phyloP scores from a whole-genome alignment of 2,797 vertebrate species.

The Microcaecilia unicolor region DNA sequence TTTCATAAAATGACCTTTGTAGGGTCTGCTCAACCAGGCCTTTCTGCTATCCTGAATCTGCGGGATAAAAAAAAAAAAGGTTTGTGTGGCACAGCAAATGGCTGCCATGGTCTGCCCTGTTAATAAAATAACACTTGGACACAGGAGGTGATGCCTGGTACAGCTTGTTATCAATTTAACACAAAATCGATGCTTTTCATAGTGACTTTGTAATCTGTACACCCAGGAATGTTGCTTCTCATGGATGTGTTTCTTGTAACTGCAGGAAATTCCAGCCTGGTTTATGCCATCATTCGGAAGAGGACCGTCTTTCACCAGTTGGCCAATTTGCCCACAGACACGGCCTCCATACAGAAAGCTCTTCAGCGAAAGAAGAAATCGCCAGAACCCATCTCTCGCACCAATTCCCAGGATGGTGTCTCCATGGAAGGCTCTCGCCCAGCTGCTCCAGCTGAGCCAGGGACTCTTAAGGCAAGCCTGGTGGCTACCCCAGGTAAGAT shows the following conservation, averaged over 20 bases:
- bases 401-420: slow-evolving; percentile 80
- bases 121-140: not conserved
- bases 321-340: slow-evolving; percentile 84
- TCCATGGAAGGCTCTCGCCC: slow-evolving; percentile 94
- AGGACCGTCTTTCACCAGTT: slow-evolving; percentile 90
- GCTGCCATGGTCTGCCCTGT: not conserved
- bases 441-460: slow-evolving; percentile 84
- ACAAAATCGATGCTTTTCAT: no score
- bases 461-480: slow-evolving; percentile 86
- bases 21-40: no score
- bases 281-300: slow-evolving; percentile 96
- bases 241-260: no score
- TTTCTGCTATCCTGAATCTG: not conserved
- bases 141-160: no score
- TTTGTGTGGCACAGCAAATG: not conserved
- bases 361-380: slow-evolving; percentile 79
- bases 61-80: no score
- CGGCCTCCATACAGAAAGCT: slow-evolving; percentile 78
- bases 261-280: slow-evolving; percentile 83
- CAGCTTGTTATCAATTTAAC: no score
- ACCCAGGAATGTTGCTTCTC: no score
- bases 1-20: no score
- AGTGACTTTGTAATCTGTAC: no score
- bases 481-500: slow-evolving; percentile 82
- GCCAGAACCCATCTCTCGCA: slow-evolving; percentile 78